A percentile compares a stretch with the other conserved stretches of the same genome.
phyloP scores from a whole-genome alignment of 2,113 vertebrate species.

The Suricata suricatta region DNA sequence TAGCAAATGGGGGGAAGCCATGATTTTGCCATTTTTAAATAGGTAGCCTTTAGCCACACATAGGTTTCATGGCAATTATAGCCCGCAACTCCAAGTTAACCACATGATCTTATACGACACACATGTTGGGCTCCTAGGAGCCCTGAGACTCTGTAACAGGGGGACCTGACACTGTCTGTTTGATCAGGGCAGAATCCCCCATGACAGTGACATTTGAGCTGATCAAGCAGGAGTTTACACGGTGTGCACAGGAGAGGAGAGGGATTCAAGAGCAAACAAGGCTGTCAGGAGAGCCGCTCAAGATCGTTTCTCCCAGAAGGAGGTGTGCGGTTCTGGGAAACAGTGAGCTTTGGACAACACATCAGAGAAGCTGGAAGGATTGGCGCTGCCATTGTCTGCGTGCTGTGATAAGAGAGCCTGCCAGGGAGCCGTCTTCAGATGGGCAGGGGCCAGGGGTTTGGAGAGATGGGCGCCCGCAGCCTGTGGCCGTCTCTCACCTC shows the following conservation, averaged over 20 bases:
- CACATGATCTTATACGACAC: background rate
- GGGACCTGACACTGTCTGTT: background rate
- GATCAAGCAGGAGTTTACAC: background rate
- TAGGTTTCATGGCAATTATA: background rate
- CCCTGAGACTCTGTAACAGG: background rate
- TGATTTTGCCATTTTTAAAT: background rate
- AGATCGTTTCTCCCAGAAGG: background rate
- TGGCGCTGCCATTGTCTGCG: constrained; percentile 35
- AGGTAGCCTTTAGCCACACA: background rate
- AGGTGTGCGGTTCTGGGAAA: background rate
- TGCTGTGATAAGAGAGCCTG: constrained; percentile 39
- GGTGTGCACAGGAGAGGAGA: background rate
- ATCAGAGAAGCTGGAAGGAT: constrained; percentile 54
- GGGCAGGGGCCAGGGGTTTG: background rate
- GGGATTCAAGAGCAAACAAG: background rate
- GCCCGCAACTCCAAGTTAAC: background rate
- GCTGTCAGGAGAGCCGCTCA: background rate
- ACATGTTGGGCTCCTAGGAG: background rate
- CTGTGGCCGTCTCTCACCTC: background rate
- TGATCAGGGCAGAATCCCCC: background rate
- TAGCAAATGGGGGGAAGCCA: background rate
- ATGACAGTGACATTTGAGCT: background rate
- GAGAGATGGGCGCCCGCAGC: background rate
- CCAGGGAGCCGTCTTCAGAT: background rate
- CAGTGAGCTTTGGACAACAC: background rate